Base-by-base conservation (phyloP, 2,113 vertebrate species). In the Climacteris rufus region DNA sequence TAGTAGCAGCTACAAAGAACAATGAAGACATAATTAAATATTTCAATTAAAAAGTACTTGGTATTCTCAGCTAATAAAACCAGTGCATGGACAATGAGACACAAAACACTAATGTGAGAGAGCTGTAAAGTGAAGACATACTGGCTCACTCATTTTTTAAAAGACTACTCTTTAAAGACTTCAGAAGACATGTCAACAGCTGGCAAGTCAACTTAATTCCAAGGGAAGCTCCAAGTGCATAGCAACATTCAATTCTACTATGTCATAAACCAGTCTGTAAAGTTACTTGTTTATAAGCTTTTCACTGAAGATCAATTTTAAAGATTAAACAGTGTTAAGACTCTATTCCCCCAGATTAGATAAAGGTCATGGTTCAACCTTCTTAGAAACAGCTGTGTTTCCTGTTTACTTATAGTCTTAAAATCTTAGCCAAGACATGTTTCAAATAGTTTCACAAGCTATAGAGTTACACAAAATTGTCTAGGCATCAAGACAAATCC, bases 381-480 rank as follows among this genome's bases (percentile, higher is more conserved):
- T 90, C 86, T 82, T 57, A 83, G 56, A 74, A 93, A 76, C 61
- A 85, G 87, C 31, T 74, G 31, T 89, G 66, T 84, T 95, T 91
- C 93, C 87, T 89, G 45, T 85, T 91, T 93, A 85, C 70, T 80
- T 60, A 69, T 59, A 89, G 33, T 47, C 33, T 84, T 53, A 60
- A 8, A 85, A 57, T 53, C 70, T 72, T 21, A 87, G 66, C 74
- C 42, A 69, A 90, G 71, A 83, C 31, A 45, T 21, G 10, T 54
- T 85, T 80, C 71, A 90, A 72, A 47, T 22, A 75, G 53, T 59
- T 91, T 90, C 63, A 87, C 25, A 76, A 61, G 24, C 4, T 44
- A 72, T 25, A 69, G 12, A 61, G 66, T 85, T 82, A 84, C 42
- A 91, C 31, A 83, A 88, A 85, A 80, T 14, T 42, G n/a, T 81